Conservation (phyloP, 2,113 vertebrate species). For the Xiphophorus maculatus region DNA sequence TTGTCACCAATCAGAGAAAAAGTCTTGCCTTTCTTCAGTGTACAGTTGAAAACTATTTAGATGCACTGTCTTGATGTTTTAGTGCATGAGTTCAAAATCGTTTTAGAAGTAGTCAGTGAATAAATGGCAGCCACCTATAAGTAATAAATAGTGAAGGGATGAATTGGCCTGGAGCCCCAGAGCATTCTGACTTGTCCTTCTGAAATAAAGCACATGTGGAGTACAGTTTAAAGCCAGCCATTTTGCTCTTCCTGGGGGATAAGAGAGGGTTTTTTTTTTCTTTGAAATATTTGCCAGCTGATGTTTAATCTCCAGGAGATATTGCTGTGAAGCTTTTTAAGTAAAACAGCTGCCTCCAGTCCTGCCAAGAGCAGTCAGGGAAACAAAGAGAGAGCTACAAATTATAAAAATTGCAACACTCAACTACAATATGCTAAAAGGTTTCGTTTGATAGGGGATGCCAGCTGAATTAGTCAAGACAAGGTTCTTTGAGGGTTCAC, state of each 20-base stretch:
- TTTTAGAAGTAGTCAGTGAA: not conserved
- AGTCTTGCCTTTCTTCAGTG: not conserved
- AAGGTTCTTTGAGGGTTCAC: not conserved
- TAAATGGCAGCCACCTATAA: not conserved
- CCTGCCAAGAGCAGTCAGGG: not conserved
- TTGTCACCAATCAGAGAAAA: not conserved
- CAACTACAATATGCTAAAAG: conserved; percentile 1
- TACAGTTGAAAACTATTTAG: not conserved
- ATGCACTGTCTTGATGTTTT: not conserved
- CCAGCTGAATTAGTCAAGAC: not conserved
- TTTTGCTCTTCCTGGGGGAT: not conserved
- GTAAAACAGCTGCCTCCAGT: not conserved
- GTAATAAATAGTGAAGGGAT: not conserved
- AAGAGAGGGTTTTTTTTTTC: not conserved
- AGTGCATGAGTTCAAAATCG: not conserved
- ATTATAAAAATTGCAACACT: not conserved
- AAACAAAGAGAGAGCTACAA: not conserved
- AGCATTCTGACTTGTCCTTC: not conserved
- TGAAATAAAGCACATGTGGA: conserved; percentile 1
- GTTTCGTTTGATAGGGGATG: not conserved
- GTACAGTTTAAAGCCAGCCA: not conserved
- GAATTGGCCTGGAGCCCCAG: not conserved
- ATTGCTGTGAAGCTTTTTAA: not conserved
- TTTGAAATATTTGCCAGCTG: not conserved
- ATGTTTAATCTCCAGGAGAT: not conserved